Conservation (phyloP, 1,140 invertebrate genomes). For the Anoplophora glabripennis region DNA sequence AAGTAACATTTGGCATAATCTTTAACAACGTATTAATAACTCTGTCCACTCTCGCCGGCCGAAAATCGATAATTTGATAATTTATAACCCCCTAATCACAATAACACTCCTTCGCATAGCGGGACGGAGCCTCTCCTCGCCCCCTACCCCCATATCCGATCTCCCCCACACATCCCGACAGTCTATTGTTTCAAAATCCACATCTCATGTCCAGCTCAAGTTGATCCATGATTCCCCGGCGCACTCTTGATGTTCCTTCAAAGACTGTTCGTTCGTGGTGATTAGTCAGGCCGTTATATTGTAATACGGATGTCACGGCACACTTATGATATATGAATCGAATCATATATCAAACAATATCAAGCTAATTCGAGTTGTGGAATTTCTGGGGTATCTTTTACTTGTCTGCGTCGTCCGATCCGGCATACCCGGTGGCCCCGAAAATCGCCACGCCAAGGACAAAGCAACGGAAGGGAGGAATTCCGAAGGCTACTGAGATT, state of each 20-base stretch:
- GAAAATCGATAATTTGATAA: constrained; percentile 20
- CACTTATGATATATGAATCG: constrained; percentile 36
- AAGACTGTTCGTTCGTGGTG: constrained; percentile 24
- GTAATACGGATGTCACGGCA: constrained; percentile 21
- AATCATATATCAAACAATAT: constrained; percentile 40
- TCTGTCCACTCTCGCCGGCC: not conserved
- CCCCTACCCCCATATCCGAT: constrained; percentile 6
- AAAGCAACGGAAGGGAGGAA: no score
- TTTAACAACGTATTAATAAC: no score
- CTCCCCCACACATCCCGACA: constrained; percentile 6
- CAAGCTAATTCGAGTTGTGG: constrained; percentile 27
- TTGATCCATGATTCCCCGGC: constrained; percentile 15
- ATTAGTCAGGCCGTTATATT: constrained; percentile 34
- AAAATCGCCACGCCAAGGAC: no score
- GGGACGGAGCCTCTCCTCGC: constrained; percentile 6
- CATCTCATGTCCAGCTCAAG: constrained; percentile 20
- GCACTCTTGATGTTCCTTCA: constrained; percentile 18
- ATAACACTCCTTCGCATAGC: constrained; percentile 12
- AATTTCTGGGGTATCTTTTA: constrained; percentile 12
- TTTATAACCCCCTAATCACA: constrained; percentile 21
- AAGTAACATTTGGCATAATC: no score
- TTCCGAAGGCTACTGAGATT: no score
- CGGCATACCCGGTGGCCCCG: no score
- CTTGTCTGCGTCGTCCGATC: constrained; percentile 1
- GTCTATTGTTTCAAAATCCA: constrained; percentile 25